Evolutionary conservation across 2,888 invertebrate species (phyloP).

Genomic region (Ganaspis brasiliensis): DNA sequence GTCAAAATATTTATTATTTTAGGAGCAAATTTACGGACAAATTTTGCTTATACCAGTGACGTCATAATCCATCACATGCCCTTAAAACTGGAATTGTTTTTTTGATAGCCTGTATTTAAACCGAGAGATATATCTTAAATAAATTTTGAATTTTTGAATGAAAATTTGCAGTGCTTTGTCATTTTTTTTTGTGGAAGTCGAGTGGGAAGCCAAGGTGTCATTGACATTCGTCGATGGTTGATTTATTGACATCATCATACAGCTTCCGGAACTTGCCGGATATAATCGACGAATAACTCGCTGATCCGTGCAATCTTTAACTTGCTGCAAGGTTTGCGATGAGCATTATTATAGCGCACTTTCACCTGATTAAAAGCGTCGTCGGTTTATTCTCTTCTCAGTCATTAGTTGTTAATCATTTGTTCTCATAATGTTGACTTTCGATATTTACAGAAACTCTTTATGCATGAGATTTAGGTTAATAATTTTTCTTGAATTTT

Average conservation of each 20-base stretch:
- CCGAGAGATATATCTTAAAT: too few relatives aligned
- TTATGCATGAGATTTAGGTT: neutral
- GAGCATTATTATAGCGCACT: conserved; percentile 70
- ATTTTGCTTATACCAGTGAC: too few relatives aligned
- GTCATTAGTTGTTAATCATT: conserved; percentile 17
- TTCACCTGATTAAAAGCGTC: conserved; percentile 64
- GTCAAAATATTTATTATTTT: too few relatives aligned
- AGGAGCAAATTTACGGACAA: too few relatives aligned
- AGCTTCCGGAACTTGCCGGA: conserved; percentile 62
- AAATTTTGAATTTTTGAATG: neutral
- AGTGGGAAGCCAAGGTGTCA: conserved; percentile 11
- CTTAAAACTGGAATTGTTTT: too few relatives aligned
- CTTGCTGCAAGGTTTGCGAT: conserved; percentile 66
- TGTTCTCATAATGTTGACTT: conserved; percentile 8
- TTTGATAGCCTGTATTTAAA: too few relatives aligned
- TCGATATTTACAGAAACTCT: conserved; percentile 7
- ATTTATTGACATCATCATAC: conserved; percentile 55
- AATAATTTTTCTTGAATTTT: neutral
- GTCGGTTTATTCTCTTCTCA: conserved; percentile 49
- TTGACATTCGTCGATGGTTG: conserved; percentile 39
- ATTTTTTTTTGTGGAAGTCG: neutral
- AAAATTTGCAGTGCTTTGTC: neutral
- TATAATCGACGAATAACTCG: conserved; percentile 58
- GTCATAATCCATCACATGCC: too few relatives aligned
- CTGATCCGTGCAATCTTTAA: conserved; percentile 67